These are phyloP conservation scores for Reinhardtius hippoglossoides DNA, from an alignment of 2,113 vertebrate species.

Conservation along the genomic window DNA sequence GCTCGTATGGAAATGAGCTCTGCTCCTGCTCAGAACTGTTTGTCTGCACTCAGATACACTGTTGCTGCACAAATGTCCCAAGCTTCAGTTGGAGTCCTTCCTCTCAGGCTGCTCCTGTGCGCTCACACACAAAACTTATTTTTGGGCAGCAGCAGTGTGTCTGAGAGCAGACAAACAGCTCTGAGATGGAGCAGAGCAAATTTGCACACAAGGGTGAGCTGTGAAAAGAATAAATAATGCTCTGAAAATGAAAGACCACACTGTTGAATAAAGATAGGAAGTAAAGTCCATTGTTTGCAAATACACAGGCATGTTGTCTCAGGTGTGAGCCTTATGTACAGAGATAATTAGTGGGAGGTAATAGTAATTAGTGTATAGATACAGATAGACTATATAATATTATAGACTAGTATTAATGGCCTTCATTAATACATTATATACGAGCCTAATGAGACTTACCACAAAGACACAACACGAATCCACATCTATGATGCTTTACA, in stretches of 20 bases:
- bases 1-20: background rate
- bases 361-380: too few species aligned
- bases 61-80: background rate
- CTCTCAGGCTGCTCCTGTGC: background rate
- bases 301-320: background rate
- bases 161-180: background rate
- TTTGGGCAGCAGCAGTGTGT: background rate
- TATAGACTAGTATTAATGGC: too few species aligned
- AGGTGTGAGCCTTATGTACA: background rate
- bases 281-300: background rate
- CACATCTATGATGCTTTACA: too few species aligned
- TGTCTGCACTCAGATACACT: background rate
- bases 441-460: too few species aligned
- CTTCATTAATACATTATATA: too few species aligned
- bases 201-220: background rate
- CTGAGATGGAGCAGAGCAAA: background rate
- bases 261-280: too few species aligned
- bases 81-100: background rate
- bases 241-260: too few species aligned
- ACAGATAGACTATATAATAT: too few species aligned
- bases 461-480: too few species aligned
- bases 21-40: background rate
- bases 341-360: background rate
- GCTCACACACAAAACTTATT: background rate
- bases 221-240: background rate